phyloP scores from a whole-genome alignment of 1,140 invertebrate species.

The Heliothis virescens region DNA sequence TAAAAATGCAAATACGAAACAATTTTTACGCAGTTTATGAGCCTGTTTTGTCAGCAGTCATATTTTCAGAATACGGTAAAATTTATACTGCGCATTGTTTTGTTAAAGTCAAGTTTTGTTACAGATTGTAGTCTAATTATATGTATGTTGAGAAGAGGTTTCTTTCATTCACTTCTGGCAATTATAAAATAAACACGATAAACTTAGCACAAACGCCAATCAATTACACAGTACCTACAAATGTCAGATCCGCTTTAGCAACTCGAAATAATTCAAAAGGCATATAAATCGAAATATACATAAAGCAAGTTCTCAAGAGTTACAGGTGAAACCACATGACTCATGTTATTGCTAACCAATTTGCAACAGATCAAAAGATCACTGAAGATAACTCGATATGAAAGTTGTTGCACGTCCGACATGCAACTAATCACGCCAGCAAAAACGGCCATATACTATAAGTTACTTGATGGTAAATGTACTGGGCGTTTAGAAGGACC shows the following conservation, averaged over 20 bases:
- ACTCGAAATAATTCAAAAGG: slow-evolving; percentile 8
- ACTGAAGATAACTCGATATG: slow-evolving; percentile 29
- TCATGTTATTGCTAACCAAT: slow-evolving; percentile 32
- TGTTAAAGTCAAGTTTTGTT: no score
- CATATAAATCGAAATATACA: slow-evolving; percentile 23
- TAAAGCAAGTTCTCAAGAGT: slow-evolving; percentile 27
- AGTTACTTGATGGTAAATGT: neutral
- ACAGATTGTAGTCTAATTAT: no score
- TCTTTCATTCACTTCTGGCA: no score
- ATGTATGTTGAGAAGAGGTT: no score
- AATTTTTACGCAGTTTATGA: neutral
- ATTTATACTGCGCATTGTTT: no score
- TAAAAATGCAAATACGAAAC: neutral
- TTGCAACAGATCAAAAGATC: slow-evolving; percentile 30
- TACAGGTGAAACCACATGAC: slow-evolving; percentile 35
- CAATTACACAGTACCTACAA: neutral
- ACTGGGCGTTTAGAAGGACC: slow-evolving; percentile 5
- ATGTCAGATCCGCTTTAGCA: neutral
- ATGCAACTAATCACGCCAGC: slow-evolving; percentile 8
- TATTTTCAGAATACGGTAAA: neutral
- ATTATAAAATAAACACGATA: no score
- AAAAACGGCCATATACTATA: neutral
- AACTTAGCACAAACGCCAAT: no score
- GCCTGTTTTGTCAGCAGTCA: neutral
- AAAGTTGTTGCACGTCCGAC: slow-evolving; percentile 21